These are phyloP conservation scores for Diuraphis noxia DNA, from an alignment of 1,140 invertebrate species.

Conservation along the genomic window DNA sequence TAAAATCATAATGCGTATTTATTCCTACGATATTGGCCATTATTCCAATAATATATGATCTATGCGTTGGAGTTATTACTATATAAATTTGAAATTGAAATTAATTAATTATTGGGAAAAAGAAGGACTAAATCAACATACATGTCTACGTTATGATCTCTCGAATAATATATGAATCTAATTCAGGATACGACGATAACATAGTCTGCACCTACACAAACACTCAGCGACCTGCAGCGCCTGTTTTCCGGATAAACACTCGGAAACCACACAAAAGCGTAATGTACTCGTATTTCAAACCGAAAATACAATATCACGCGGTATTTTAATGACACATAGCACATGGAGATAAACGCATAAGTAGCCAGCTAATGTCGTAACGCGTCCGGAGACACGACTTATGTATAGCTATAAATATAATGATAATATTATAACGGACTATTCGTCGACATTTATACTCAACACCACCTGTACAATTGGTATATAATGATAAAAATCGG, in stretches of 20 bases:
- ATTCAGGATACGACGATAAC: not conserved
- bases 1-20: not conserved
- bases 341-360: slow-evolving; percentile 23
- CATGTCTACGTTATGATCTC: not conserved
- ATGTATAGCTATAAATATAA: not conserved
- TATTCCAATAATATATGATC: not conserved
- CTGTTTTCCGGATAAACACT: not conserved
- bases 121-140: not conserved
- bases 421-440: slow-evolving; percentile 12
- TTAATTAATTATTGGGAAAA: not conserved
- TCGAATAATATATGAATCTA: not conserved
- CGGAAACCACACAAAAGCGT: not conserved
- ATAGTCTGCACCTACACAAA: not conserved
- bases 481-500: slow-evolving; percentile 51
- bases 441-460: slow-evolving; percentile 38
- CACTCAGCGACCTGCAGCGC: not conserved
- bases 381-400: slow-evolving; percentile 30
- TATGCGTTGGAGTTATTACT: not conserved
- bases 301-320: not conserved
- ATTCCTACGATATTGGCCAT: not conserved
- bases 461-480: slow-evolving; percentile 35
- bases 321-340: slow-evolving; percentile 3
- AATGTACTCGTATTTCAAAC: not conserved
- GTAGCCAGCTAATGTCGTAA: slow-evolving; percentile 19
- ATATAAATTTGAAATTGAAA: not conserved